These are phyloP conservation scores for Pheosia tremula DNA, from an alignment of 2,888 invertebrate species.

Conservation along the genomic window DNA sequence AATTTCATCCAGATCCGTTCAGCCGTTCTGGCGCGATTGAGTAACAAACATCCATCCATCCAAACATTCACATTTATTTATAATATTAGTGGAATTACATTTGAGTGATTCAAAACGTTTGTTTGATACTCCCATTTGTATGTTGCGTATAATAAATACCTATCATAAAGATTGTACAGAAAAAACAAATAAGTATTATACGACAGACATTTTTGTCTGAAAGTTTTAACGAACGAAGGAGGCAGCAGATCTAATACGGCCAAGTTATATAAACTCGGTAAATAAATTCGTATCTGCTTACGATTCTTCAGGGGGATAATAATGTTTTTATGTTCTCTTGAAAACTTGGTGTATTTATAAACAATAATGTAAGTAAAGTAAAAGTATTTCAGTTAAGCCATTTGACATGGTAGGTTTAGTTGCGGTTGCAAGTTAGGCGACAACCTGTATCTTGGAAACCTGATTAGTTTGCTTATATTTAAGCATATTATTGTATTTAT, in stretches of 20 bases:
- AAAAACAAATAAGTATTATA: background rate
- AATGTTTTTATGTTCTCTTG: conserved; percentile 8
- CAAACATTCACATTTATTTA: too few relatives aligned
- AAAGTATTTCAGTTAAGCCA: too few relatives aligned
- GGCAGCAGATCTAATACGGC: conserved; percentile 4
- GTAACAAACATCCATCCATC: too few relatives aligned
- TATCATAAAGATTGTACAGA: background rate
- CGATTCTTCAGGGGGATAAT: conserved; percentile 2
- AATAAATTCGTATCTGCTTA: conserved; percentile 10
- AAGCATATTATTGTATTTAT: too few relatives aligned
- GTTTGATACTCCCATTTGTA: background rate
- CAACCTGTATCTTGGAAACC: too few relatives aligned
- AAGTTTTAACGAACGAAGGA: conserved; percentile 29
- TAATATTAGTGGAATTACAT: too few relatives aligned
- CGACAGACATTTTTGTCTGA: conserved; percentile 5
- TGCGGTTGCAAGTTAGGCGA: too few relatives aligned
- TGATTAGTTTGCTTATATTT: too few relatives aligned
- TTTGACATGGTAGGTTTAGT: too few relatives aligned
- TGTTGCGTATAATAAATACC: background rate
- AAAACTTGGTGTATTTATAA: background rate
- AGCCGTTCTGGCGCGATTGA: too few relatives aligned
- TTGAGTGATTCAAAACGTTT: background rate
- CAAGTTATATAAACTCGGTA: conserved; percentile 9
- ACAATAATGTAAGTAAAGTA: too few relatives aligned
- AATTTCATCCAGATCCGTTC: too few relatives aligned